phyloP scores from a whole-genome alignment of 1,140 invertebrate species.

The Leptinotarsa defecta region DNA sequence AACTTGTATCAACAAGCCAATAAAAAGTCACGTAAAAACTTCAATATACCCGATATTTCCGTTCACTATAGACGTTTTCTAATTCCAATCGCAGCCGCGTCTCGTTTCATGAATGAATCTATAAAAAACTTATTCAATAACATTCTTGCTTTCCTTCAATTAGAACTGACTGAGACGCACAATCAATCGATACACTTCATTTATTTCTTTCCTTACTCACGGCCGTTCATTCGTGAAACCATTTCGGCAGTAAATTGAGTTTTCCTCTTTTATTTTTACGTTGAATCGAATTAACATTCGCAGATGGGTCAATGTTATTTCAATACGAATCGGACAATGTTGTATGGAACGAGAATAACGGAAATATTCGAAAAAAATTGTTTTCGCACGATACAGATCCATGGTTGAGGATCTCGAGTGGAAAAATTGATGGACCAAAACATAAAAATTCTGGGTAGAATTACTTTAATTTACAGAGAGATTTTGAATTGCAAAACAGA shows the following conservation, averaged over 20 bases:
- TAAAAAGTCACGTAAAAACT: constrained; percentile 1
- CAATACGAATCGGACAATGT: neutral
- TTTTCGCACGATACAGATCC: neutral
- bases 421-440: constrained; percentile 2
- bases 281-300: constrained; percentile 3
- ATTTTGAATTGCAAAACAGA: too few relatives aligned
- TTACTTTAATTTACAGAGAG: too few relatives aligned
- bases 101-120: constrained; percentile 13
- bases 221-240: constrained; percentile 9
- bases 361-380: neutral
- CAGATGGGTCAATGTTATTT: neutral
- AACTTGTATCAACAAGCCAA: constrained; percentile 5
- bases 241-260: constrained; percentile 1
- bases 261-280: neutral
- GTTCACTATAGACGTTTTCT: constrained; percentile 3
- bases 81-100: neutral
- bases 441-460: neutral
- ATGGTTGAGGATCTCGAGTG: neutral
- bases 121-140: constrained; percentile 21
- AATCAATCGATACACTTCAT: constrained; percentile 10
- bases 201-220: constrained; percentile 2
- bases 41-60: neutral
- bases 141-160: constrained; percentile 18
- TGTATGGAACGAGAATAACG: neutral
- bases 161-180: constrained; percentile 9